A percentile compares a stretch with the other conserved stretches of the same genome.
These are phyloP conservation scores for Epistrophella euchroma DNA, from an alignment of 2,888 invertebrate species.

Conservation along the genomic window DNA sequence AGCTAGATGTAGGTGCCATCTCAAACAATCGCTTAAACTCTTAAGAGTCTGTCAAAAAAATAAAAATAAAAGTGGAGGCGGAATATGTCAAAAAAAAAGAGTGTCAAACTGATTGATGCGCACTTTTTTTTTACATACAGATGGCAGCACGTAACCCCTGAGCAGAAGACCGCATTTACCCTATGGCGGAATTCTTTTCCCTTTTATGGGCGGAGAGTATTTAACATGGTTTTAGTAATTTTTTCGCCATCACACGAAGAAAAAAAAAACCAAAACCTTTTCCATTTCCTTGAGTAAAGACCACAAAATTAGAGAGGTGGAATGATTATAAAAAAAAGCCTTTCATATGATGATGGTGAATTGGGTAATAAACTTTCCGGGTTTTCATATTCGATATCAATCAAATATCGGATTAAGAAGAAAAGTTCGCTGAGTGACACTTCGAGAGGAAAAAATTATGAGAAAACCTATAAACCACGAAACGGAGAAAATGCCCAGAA, in stretches of 20 bases:
- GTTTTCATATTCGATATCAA: conserved; percentile 67
- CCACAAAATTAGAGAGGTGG: conserved; percentile 43
- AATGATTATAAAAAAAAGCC: conserved; percentile 49
- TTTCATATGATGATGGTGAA: conserved; percentile 2
- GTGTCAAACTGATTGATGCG: conserved; percentile 65
- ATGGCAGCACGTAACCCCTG: conserved; percentile 54
- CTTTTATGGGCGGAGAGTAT: conserved; percentile 48
- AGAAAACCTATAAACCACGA: conserved; percentile 21
- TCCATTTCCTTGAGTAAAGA: conserved; percentile 15
- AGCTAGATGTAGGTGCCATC: conserved; percentile 37
- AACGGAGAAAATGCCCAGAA: conserved; percentile 44
- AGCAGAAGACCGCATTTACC: conserved; percentile 8
- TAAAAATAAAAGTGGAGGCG: conserved; percentile 29
- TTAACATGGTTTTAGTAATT: conserved; percentile 17
- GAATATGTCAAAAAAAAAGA: conserved; percentile 26
- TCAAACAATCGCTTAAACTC: conserved; percentile 6
- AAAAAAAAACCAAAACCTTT: not conserved
- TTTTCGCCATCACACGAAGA: not conserved
- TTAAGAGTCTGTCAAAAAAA: not conserved
- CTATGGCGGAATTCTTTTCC: conserved; percentile 33
- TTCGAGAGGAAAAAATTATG: conserved; percentile 2
- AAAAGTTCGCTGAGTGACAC: conserved; percentile 53
- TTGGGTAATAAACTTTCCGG: conserved; percentile 61
- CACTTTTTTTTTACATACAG: not conserved
- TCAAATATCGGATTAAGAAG: conserved; percentile 52